Conservation (phyloP, 2,797 vertebrate species). For the Gymnoscopelus braueri region DNA sequence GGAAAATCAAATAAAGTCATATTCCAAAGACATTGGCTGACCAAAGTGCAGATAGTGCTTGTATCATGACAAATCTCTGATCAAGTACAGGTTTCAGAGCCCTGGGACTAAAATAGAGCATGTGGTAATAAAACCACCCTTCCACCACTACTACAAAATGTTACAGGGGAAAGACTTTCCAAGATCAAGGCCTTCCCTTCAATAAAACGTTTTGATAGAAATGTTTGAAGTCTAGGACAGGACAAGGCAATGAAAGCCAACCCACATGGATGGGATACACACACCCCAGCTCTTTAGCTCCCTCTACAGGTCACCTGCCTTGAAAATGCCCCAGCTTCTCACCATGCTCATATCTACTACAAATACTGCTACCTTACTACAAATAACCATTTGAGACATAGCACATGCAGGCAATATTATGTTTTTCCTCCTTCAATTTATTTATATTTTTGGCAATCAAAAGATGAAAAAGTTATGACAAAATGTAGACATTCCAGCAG, state of each 20-base stretch:
- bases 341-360: constrained; percentile 2
- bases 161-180: too few relatives aligned
- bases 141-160: neutral
- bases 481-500: constrained; percentile 32
- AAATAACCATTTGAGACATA: constrained; percentile 10
- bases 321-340: constrained; percentile 31
- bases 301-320: constrained; percentile 60
- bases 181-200: too few relatives aligned
- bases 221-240: too few relatives aligned
- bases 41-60: too few relatives aligned
- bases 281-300: constrained; percentile 58
- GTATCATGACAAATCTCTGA: too few relatives aligned
- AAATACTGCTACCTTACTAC: neutral
- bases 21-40: too few relatives aligned
- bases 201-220: too few relatives aligned
- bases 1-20: too few relatives aligned
- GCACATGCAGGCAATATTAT: constrained; percentile 16
- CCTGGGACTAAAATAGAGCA: too few relatives aligned
- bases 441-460: constrained; percentile 56
- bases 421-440: constrained; percentile 26
- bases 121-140: too few relatives aligned
- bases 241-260: too few relatives aligned
- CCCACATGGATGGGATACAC: neutral
- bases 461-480: constrained; percentile 48
- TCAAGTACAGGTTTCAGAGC: too few relatives aligned